Percentiles rank a stretch among this genome's conserved stretches.
Conservation (phyloP, 2,797 vertebrate species). For the Phalloptychus januarius region DNA sequence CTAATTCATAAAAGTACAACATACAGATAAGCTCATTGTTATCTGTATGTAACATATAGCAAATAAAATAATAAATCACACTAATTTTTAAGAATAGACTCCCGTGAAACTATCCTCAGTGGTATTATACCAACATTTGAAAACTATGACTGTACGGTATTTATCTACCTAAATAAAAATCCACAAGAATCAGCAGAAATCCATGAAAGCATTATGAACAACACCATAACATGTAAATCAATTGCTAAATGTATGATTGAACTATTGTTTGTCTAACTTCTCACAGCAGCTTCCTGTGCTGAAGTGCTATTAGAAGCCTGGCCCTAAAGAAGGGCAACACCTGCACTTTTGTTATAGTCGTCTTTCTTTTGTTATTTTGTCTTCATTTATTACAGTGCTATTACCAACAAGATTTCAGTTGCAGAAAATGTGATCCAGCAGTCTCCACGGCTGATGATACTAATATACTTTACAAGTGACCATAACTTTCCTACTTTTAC, state of each 20-base stretch:
- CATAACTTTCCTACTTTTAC: slow-evolving; percentile 2
- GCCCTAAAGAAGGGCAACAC: neutral
- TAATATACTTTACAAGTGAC: neutral
- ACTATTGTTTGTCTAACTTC: neutral
- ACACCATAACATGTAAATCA: neutral
- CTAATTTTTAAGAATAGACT: too few species aligned
- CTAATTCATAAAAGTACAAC: neutral
- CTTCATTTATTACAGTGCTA: neutral
- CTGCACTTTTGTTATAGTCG: neutral
- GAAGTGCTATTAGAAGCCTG: neutral
- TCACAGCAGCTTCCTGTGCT: neutral
- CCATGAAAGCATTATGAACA: neutral
- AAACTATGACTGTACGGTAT: neutral
- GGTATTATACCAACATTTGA: neutral
- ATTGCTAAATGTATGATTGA: neutral
- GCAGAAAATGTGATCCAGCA: neutral
- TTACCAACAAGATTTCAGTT: neutral
- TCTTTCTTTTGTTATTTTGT: neutral
- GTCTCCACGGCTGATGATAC: neutral
- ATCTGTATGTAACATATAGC: neutral
- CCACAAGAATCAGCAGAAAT: neutral
- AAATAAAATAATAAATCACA: too few species aligned
- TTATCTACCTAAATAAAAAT: neutral
- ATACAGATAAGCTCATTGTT: neutral
- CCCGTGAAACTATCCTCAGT: neutral